These are phyloP conservation scores for Bergia sp. DNA, from an alignment of 92 coral and sea anemone species.

Conservation along the genomic window DNA sequence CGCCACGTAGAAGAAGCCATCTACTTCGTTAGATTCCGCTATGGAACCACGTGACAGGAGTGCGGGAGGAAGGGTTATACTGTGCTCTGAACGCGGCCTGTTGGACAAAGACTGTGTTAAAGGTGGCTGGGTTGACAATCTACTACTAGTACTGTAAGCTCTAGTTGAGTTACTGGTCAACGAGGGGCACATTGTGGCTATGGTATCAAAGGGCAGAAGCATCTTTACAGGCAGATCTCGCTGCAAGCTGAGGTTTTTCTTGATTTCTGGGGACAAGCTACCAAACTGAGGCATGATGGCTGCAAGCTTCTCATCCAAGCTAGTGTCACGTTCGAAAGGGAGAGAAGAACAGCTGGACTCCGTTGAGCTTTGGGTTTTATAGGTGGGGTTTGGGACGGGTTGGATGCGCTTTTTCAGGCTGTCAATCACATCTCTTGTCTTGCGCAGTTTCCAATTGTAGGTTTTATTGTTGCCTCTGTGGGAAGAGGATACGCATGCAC, in stretches of 20 bases:
- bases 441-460: conserved; percentile 79
- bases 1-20: neutral
- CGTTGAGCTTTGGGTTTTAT: conserved; percentile 2
- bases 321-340: conserved; percentile 30
- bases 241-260: conserved; percentile 62
- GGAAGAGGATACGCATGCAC: neutral
- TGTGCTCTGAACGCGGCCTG: conserved; percentile 1
- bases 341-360: conserved; percentile 27
- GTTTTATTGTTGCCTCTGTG: neutral
- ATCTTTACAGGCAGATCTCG: conserved; percentile 54
- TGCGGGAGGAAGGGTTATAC: neutral
- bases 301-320: conserved; percentile 71
- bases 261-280: conserved; percentile 66
- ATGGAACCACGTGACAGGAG: neutral
- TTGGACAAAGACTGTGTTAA: neutral
- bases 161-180: neutral
- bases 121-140: neutral
- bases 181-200: conserved; percentile 65
- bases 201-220: conserved; percentile 58
- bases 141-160: neutral
- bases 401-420: conserved; percentile 80
- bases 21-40: neutral
- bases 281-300: conserved; percentile 68
- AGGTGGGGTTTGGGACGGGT: conserved; percentile 4
- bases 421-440: conserved; percentile 70